These are phyloP conservation scores for Distichodus sexfasciatus DNA, from an alignment of 2,797 vertebrate genomes.

Conservation along the genomic window DNA sequence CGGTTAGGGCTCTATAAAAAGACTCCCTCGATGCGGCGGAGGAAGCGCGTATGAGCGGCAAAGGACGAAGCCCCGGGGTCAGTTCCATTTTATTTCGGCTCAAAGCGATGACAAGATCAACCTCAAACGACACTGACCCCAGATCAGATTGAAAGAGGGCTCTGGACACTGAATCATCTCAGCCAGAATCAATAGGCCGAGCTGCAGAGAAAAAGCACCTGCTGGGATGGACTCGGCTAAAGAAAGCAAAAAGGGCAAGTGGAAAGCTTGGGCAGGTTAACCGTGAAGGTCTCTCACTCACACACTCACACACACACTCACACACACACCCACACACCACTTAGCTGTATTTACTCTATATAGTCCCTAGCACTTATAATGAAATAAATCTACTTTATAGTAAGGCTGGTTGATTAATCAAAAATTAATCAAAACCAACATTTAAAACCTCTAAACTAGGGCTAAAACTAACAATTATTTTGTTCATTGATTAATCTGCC, in stretches of 20 bases:
- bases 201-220: not conserved
- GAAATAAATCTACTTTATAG: too few relatives aligned
- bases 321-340: too few relatives aligned
- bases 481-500: too few relatives aligned
- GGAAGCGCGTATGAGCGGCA: constrained; percentile 4
- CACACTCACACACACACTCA: too few relatives aligned
- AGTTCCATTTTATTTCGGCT: not conserved
- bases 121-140: constrained; percentile 1
- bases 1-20: constrained; percentile 39
- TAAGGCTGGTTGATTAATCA: too few relatives aligned
- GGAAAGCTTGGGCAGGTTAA: not conserved
- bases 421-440: too few relatives aligned
- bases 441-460: too few relatives aligned
- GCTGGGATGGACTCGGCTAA: not conserved
- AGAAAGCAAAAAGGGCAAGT: not conserved
- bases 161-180: not conserved
- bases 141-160: constrained; percentile 16
- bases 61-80: not conserved
- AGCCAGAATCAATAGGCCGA: not conserved
- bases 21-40: constrained; percentile 11
- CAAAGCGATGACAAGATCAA: not conserved
- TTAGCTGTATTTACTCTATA: too few relatives aligned
- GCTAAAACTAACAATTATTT: too few relatives aligned
- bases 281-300: too few relatives aligned
- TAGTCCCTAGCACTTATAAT: too few relatives aligned